These are phyloP conservation scores for Idaea biselata DNA, from an alignment of 2,888 invertebrate genomes.

Conservation along the genomic window DNA sequence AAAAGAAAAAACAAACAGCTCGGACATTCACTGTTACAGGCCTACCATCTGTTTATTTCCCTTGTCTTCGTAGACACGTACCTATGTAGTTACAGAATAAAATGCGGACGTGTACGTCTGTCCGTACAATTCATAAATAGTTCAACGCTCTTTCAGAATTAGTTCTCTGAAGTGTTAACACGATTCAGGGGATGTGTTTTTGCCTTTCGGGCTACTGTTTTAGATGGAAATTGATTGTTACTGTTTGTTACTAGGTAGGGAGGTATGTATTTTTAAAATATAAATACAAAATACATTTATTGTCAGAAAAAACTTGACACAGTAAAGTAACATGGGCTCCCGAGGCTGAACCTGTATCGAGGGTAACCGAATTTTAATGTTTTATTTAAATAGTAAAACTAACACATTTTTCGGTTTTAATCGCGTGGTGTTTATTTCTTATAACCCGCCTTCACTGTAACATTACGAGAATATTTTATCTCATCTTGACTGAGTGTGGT, in stretches of 20 bases:
- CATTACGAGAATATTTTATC: too few species aligned
- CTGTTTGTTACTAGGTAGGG: background rate
- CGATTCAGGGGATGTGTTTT: slow-evolving; percentile 17
- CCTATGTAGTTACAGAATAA: slow-evolving; percentile 58
- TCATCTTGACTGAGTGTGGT: too few species aligned
- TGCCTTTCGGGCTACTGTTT: background rate
- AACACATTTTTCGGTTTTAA: too few species aligned
- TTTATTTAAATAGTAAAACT: too few species aligned
- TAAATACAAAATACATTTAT: too few species aligned
- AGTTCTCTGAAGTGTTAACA: slow-evolving; percentile 35
- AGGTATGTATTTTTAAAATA: too few species aligned
- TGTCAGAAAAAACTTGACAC: too few species aligned
- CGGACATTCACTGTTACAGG: slow-evolving; percentile 46
- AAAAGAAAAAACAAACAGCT: slow-evolving; percentile 48
- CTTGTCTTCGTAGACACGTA: slow-evolving; percentile 43
- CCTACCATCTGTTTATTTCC: slow-evolving; percentile 50
- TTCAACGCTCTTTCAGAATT: slow-evolving; percentile 57
- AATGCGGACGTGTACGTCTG: slow-evolving; percentile 67
- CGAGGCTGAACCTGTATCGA: too few species aligned
- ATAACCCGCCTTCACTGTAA: too few species aligned
- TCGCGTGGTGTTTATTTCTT: too few species aligned
- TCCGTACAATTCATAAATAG: slow-evolving; percentile 65
- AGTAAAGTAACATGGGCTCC: too few species aligned
- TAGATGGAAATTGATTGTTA: background rate
- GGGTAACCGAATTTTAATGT: too few species aligned